These are phyloP conservation scores for Cremastinae sp. DNA, from an alignment of 2,888 invertebrate genomes.

Conservation along the genomic window DNA sequence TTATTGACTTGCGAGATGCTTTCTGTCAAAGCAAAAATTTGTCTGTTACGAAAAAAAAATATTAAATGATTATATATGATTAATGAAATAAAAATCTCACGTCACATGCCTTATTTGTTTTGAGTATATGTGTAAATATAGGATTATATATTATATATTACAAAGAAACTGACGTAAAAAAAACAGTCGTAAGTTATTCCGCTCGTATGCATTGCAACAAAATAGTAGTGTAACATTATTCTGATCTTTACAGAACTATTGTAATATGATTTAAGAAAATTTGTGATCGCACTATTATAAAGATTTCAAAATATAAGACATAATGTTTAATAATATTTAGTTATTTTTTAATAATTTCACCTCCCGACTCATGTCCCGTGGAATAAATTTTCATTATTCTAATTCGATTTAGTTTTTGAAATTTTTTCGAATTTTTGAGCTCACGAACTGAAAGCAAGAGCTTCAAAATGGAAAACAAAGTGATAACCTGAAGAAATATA, in stretches of 20 bases:
- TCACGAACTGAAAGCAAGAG: too few species aligned
- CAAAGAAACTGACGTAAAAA: constrained; percentile 48
- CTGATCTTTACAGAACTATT: constrained; percentile 42
- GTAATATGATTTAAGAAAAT: constrained; percentile 57
- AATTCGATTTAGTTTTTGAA: too few species aligned
- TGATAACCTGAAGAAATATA: too few species aligned
- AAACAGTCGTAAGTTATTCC: constrained; percentile 59
- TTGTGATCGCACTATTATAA: constrained; percentile 66
- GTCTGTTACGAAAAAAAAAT: constrained; percentile 30
- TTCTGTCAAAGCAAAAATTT: constrained; percentile 19
- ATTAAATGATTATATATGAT: constrained; percentile 10
- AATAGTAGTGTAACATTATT: constrained; percentile 57
- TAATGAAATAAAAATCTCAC: constrained; percentile 55
- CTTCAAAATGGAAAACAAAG: too few species aligned
- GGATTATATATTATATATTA: too few species aligned
- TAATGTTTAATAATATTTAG: constrained; percentile 62
- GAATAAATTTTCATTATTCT: too few species aligned
- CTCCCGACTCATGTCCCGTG: background rate
- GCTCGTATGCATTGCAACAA: constrained; percentile 40
- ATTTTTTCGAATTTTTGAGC: too few species aligned
- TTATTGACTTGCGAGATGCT: constrained; percentile 43
- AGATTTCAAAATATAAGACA: constrained; percentile 66
- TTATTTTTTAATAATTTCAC: background rate
- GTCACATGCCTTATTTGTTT: constrained; percentile 54
- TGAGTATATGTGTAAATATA: constrained; percentile 61